Evolutionary conservation across 64 coral and sea anemone genomes (phyloP), one percentile per base, ranked within the genome.

Genomic region (Porites australiensis): DNA sequence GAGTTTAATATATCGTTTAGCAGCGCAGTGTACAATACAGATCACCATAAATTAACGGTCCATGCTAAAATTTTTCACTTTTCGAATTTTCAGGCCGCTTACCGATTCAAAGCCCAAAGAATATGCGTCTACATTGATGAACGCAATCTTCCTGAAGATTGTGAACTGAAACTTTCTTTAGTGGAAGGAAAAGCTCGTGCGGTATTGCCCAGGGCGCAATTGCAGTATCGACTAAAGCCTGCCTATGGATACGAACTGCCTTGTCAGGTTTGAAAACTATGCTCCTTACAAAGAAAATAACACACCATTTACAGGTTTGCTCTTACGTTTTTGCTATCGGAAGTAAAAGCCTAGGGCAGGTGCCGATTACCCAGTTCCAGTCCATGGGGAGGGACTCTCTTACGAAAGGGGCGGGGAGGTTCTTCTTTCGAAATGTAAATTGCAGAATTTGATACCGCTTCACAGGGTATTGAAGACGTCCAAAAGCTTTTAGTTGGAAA

Each of bases 191-290:
- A 46, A 0, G 27, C 63, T 0, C 58, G 79, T 6, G 48, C 64
- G 58, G 48, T 82, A 65, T 45, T 82, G 44, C 27, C 58, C 0
- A 59, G 44, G 3, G 58, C 58, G 48, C 44, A 15, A n/a, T 82
- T 59, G 11, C 79, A 82, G 7, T 82, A 82, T 82, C 79, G 79
- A 11, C 64, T 82, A 44, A 82, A 61, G 44, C 79, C 79, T 47
- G 58, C 15, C 64, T 27, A 82, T 45, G 60, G 18, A 64, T 47
- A 64, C 60, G 79, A 78, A 18, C 5, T 78, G 16, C 18, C 19
- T 2, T 18, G 8, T 46, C 58, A 82, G 79, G 79, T 82, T 63
- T 64, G 79, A 64, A 16, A 13, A 18, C 54, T n/a, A 8, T 1
- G 49, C 72, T 50, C 10, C 2, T 45, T 12, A 15, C 10, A 46